Evolutionary conservation across 2,113 vertebrate genomes (phyloP).

Genomic region (Ptyas mucosa): DNA sequence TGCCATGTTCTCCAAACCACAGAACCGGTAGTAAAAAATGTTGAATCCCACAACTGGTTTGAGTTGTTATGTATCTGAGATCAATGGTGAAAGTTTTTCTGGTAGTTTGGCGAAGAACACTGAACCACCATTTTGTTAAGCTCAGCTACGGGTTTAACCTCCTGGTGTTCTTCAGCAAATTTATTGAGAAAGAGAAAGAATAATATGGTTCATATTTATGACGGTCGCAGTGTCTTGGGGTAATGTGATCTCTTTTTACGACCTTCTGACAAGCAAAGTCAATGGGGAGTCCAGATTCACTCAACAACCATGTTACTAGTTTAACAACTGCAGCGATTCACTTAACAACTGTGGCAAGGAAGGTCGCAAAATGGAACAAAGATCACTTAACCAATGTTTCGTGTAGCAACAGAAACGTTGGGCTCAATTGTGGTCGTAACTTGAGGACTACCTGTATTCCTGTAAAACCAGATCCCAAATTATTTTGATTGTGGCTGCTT

Average conservation of each 20-base stretch:
- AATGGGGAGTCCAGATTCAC: background rate
- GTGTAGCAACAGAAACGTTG: background rate
- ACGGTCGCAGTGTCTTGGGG: no score
- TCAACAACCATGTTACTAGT: background rate
- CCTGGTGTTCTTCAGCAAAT: background rate
- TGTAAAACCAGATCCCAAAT: background rate
- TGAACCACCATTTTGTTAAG: background rate
- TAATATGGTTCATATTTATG: no score
- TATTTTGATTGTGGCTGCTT: background rate
- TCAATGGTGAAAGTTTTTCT: background rate
- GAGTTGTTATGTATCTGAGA: background rate
- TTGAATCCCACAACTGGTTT: background rate
- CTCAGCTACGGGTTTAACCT: background rate
- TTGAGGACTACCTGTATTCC: background rate
- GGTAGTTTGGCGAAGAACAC: background rate
- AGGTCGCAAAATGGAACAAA: background rate
- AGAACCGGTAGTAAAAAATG: no score
- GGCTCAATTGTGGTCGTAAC: no score
- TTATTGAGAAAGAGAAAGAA: background rate
- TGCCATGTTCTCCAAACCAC: no score
- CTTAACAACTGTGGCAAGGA: background rate
- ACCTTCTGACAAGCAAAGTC: background rate
- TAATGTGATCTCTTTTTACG: accelerated
- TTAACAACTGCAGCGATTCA: background rate
- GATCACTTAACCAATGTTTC: background rate